Evolutionary conservation across 2,113 vertebrate species (phyloP).

Genomic region (Gnathonemus longibarbis): DNA sequence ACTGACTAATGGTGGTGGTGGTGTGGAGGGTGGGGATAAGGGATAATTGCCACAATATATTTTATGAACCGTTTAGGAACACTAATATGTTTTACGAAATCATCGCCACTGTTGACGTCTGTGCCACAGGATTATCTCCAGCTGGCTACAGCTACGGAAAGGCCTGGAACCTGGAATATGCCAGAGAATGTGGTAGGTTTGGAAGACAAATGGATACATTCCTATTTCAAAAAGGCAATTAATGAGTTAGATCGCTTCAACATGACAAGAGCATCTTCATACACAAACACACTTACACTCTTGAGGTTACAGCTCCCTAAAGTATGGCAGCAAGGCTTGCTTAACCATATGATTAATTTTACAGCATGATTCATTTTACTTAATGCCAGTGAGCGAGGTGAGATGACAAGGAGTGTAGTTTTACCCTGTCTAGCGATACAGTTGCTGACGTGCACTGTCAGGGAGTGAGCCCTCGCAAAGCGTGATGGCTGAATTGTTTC

Average conservation of each 20-base stretch:
- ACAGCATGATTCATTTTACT: background rate
- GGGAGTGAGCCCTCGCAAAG: background rate
- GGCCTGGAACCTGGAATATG: background rate
- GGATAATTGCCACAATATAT: background rate
- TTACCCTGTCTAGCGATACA: slow-evolving; percentile 34
- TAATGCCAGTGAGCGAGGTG: slow-evolving; percentile 39
- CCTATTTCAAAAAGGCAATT: background rate
- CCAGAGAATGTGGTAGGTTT: background rate
- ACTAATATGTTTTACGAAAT: slow-evolving; percentile 19
- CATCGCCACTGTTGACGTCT: slow-evolving; percentile 33
- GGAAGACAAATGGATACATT: background rate
- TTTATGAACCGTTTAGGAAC: slow-evolving; percentile 17
- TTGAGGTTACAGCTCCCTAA: background rate
- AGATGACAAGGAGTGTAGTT: slow-evolving; percentile 43
- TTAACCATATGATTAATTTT: background rate
- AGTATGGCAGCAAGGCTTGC: background rate
- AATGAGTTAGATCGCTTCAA: background rate
- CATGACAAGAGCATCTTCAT: background rate
- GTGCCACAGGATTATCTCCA: slow-evolving; percentile 35
- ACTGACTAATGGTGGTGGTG: slow-evolving; percentile 8
- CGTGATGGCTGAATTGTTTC: background rate
- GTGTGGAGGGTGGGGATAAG: slow-evolving; percentile 10
- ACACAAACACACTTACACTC: background rate
- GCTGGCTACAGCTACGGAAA: slow-evolving; percentile 30
- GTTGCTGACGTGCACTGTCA: background rate